phyloP scores from a whole-genome alignment of 2,113 vertebrate genomes.

The Callopanchax toddi region DNA sequence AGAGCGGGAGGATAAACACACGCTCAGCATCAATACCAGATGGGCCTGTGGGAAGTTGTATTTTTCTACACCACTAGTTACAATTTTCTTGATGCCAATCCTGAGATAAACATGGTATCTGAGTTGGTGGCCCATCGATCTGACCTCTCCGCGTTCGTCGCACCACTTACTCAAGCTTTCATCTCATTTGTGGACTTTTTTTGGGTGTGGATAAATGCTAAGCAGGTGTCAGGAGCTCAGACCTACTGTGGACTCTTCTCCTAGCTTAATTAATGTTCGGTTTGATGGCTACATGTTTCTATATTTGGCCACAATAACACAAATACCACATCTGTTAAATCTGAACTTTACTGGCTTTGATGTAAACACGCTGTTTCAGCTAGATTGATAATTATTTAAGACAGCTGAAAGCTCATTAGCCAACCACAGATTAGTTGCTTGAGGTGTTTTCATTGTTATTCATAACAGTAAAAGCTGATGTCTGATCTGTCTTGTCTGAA shows the following conservation, averaged over 20 bases:
- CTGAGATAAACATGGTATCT: not conserved
- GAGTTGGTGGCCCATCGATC: constrained; percentile 26
- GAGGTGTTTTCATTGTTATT: too few species aligned
- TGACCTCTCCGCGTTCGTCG: constrained; percentile 9
- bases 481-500: too few species aligned
- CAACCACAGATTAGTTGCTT: not conserved
- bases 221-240: not conserved
- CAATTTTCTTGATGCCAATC: constrained; percentile 18
- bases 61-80: constrained; percentile 19
- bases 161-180: not conserved
- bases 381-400: not conserved
- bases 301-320: constrained; percentile 1
- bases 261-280: constrained; percentile 7
- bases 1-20: constrained; percentile 15
- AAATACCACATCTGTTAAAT: not conserved
- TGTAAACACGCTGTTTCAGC: not conserved
- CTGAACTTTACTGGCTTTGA: constrained; percentile 8
- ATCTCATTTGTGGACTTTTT: constrained; percentile 14
- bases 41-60: constrained; percentile 7
- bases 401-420: not conserved
- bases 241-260: not conserved
- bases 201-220: not conserved
- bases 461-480: too few species aligned
- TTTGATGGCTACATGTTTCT: not conserved
- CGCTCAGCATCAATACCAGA: constrained; percentile 16